Percentiles rank a stretch among this genome's conserved stretches.
Evolutionary conservation across 2,797 vertebrate species (phyloP).

Genomic region (Acipenser ruthenus): DNA sequence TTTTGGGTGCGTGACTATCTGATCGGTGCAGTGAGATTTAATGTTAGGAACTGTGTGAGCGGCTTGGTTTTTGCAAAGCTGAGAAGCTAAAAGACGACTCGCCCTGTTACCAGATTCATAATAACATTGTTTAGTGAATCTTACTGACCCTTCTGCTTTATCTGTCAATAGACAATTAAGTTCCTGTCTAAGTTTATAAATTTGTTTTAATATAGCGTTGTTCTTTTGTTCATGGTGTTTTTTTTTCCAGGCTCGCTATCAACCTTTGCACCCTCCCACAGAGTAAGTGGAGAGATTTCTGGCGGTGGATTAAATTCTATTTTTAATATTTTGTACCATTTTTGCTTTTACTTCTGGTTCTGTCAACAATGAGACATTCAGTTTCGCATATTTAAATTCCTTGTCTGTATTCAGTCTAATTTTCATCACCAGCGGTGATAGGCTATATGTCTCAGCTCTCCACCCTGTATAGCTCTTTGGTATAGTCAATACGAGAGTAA

Average conservation of each 20-base stretch:
- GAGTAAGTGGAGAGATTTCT: constrained; percentile 1
- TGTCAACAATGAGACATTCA: constrained; percentile 4
- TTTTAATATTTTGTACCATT: not conserved
- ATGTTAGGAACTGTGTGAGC: constrained; percentile 6
- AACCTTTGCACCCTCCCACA: constrained; percentile 10
- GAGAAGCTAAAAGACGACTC: constrained; percentile 14
- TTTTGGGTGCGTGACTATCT: constrained; percentile 9
- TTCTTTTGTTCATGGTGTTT: not conserved
- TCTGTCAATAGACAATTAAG: constrained; percentile 8
- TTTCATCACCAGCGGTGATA: constrained; percentile 1
- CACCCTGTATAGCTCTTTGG: constrained; percentile 1
- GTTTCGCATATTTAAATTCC: constrained; percentile 8
- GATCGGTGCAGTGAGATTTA: not conserved
- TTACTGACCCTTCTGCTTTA: not conserved
- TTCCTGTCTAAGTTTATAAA: constrained; percentile 1
- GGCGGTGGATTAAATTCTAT: not conserved
- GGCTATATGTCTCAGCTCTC: constrained; percentile 1
- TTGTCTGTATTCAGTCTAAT: not conserved
- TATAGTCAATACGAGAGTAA: constrained; percentile 15
- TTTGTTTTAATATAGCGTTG: constrained; percentile 13
- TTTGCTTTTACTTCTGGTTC: constrained; percentile 9
- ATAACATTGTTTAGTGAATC: constrained; percentile 13
- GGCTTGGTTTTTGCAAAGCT: constrained; percentile 13
- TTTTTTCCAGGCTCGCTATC: constrained; percentile 12
- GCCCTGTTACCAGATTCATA: constrained; percentile 18